Evolutionary conservation across 2,888 invertebrate species (phyloP), one percentile per base, ranked within the genome.

Genomic region (Cetonia aurata): DNA sequence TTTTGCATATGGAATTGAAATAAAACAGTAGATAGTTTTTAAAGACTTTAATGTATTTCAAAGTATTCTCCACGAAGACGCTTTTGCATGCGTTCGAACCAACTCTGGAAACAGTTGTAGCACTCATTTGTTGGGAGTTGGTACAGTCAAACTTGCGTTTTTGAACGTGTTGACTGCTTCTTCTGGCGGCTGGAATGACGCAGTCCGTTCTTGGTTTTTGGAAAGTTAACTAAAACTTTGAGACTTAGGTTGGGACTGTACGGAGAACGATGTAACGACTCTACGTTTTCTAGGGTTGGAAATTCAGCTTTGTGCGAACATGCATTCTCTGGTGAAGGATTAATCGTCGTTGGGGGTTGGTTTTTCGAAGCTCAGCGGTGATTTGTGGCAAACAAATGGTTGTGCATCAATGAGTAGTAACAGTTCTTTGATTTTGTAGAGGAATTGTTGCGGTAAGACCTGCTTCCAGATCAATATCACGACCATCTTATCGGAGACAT

Each of bases 361-460:
- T 59, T 67, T 67, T 41, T 41, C 60, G 60, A 33, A 59, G 59
- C 59, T 59, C 59, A 59, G 59, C 59, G 37, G 41, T 42, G 8
- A 60, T 41, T 60, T 60, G 4, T 13, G 60, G 62, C 33, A 69
- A 62, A 52, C 72, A 74, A 72, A 74, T 73, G 71, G 73, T 76
- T 55, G 71, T 75, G 33, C 73, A 73, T 73, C 72, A 71, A 41
- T 41, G 57, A 19, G 66, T 12, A 66, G 25, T 53, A 57, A 59
- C 67, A 25, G 71, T 69, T 57, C 37, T 72, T 37, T 42, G 62
- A 55, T 69, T 37, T 60, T 42, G 25, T 6, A 67, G 41, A 48
- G 1, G 17, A 25, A 59, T 37, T 41, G 71, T 77, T 52, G 75
- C 72, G 60, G 74, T 73, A 72, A 75, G 75, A 42, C 74, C 73